Base-by-base conservation (phyloP, 2,113 vertebrate species). In the Tachuris rubrigastra region DNA sequence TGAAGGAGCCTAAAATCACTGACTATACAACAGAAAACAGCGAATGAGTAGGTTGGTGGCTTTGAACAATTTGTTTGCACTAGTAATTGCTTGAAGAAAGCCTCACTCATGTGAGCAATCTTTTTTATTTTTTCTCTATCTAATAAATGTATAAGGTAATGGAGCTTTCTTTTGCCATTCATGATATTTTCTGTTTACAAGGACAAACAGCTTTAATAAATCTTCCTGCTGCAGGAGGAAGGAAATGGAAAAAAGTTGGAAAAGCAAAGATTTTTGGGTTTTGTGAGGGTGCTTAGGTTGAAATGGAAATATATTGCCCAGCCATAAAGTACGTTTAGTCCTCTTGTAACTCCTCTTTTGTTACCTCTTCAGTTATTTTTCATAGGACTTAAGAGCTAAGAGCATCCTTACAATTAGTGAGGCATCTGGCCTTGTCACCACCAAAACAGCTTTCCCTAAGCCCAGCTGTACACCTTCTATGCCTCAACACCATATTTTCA, bases 401-500 rank as follows among this genome's bases (percentile, higher is more conserved):
- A 52, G 23, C 55, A 46, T 65, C 52, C 33, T 49, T 44, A 35
- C 0, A 3, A 24, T 39, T 31, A 9, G 12, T 60, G 67, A 27
- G 65, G 49, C 46, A 35, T 33, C 59, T 53, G 66, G 16, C 50
- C 50, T 84, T 50, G 8, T 25, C 28, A 23, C 9, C 49, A 4
- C 19, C 42, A 47, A 42, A 53, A 15, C 21, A 71, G 10, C 52
- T 67, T 72, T 30, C 9, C 46, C 65, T 15, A 50, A 44, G 30
- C n/a, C 28, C 37, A 53, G 14, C 13, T 6, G 4, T 27, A 27
- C 37, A 12, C 6, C 1, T n/a, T 20, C 23, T 30, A 60, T 1
- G 1, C 49, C 11, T 50, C n/a, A 39, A 6, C 8, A 20, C 22
- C 2, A 0, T 3, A 6, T 9, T 27, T 27, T 59, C 24, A 62